phyloP scores from a whole-genome alignment of 2,113 vertebrate species.

The Apteryx mantelli region DNA sequence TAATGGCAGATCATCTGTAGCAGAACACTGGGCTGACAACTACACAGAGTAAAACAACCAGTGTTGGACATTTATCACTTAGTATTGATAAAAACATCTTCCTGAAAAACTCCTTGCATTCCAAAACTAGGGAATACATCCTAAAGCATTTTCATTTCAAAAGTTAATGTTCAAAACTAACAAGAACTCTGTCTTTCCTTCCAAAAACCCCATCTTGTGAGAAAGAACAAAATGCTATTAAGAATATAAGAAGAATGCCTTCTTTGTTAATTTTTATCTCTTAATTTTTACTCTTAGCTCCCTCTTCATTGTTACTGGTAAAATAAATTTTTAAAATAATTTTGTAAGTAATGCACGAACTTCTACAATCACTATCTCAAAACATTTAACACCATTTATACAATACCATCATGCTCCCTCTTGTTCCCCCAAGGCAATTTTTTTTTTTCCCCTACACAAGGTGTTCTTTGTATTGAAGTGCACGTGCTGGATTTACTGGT shows the following conservation, averaged over 20 bases:
- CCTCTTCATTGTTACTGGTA: neutral
- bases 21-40: slow-evolving; percentile 80
- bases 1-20: slow-evolving; percentile 63
- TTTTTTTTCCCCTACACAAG: neutral
- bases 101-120: neutral
- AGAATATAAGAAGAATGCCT: neutral
- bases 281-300: neutral
- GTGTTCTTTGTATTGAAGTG: neutral
- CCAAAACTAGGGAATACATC: neutral
- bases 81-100: neutral
- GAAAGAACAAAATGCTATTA: neutral
- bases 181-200: neutral
- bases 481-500: neutral
- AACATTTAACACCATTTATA: neutral
- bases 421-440: neutral
- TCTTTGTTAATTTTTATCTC: neutral
- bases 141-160: neutral
- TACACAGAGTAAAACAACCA: slow-evolving; percentile 49
- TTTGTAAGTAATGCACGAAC: neutral
- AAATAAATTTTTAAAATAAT: neutral
- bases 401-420: neutral
- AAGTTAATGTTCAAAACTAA: neutral
- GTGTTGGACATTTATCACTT: neutral
- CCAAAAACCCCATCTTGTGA: neutral
- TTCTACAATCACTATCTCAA: neutral